phyloP scores from a whole-genome alignment of 1,140 invertebrate species.

The Phymastichus coffea region DNA sequence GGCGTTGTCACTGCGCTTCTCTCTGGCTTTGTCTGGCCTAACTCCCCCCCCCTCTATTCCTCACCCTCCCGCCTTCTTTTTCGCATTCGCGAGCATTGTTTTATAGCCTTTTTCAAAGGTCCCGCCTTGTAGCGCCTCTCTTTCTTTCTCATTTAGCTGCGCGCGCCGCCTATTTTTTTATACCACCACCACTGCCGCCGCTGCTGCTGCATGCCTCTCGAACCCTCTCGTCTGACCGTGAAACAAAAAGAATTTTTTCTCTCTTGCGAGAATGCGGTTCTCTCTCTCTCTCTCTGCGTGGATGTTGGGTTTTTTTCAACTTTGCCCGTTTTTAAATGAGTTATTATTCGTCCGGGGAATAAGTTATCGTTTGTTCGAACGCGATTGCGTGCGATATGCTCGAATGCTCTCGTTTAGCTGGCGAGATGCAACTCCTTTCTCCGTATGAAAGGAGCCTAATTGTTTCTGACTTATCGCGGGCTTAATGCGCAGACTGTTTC shows the following conservation, averaged over 20 bases:
- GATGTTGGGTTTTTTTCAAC: too few species aligned
- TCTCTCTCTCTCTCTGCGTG: too few species aligned
- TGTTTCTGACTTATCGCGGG: too few species aligned
- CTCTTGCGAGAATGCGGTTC: too few species aligned
- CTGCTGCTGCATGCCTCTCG: too few species aligned
- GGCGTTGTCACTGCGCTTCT: neutral
- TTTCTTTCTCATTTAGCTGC: slow-evolving; percentile 20
- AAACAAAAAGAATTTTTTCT: slow-evolving; percentile 2
- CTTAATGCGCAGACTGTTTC: too few species aligned
- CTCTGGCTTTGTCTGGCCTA: neutral
- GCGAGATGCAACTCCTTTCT: too few species aligned
- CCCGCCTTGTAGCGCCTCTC: slow-evolving; percentile 15
- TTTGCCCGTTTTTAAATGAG: slow-evolving; percentile 9
- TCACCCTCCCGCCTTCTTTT: neutral
- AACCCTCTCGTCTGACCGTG: neutral
- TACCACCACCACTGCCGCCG: too few species aligned
- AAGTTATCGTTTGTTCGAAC: neutral
- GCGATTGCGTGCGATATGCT: too few species aligned
- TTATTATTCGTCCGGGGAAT: slow-evolving; percentile 12
- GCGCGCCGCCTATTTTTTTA: neutral
- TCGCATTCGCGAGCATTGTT: slow-evolving; percentile 23
- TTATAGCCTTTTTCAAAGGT: slow-evolving; percentile 29
- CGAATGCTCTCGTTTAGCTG: too few species aligned
- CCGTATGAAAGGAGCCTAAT: too few species aligned
- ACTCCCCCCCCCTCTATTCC: neutral